phyloP scores from a whole-genome alignment of 2,113 vertebrate species.

The Lanius ludovicianus region DNA sequence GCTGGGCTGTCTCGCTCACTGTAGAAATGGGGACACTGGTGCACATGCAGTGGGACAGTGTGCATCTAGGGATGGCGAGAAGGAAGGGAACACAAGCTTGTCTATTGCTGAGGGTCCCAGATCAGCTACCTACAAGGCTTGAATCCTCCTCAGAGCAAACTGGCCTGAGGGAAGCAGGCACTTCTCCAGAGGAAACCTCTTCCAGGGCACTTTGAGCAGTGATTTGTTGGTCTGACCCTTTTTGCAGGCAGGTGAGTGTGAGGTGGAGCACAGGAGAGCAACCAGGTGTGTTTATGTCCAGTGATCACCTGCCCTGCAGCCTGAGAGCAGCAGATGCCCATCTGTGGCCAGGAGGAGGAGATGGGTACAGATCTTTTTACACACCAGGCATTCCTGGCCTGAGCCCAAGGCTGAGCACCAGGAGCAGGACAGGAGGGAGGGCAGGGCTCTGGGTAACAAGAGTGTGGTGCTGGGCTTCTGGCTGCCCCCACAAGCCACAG shows the following conservation, averaged over 20 bases:
- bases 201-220: neutral
- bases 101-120: neutral
- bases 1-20: neutral
- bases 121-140: neutral
- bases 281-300: neutral
- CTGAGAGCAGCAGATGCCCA: neutral
- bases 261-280: neutral
- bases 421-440: neutral
- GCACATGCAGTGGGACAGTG: accelerated
- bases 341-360: neutral
- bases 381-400: no score
- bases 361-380: neutral
- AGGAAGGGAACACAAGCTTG: neutral
- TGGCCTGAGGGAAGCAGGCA: neutral
- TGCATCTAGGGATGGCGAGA: neutral
- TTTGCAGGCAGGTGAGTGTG: neutral
- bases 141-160: neutral
- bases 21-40: neutral
- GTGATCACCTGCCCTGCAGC: neutral
- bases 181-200: neutral
- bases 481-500: neutral
- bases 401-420: neutral
- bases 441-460: neutral
- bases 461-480: accelerated
- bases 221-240: neutral